Percentiles rank a stretch among this genome's conserved stretches.
Evolutionary conservation across 2,888 invertebrate genomes (phyloP).

Genomic region (Xylota sylvarum): DNA sequence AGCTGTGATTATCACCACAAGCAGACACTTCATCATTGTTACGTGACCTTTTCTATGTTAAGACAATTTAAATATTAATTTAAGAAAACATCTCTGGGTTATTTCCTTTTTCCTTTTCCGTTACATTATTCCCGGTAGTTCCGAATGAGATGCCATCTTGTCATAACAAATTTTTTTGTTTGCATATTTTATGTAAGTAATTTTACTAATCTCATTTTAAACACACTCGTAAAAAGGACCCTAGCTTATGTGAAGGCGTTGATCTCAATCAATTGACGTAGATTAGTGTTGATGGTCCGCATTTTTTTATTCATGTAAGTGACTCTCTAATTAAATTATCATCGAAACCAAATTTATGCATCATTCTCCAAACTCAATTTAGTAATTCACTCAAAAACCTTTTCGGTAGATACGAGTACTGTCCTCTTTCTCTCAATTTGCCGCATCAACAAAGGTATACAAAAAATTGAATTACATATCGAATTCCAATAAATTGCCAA

Average conservation of each 20-base stretch:
- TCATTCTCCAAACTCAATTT: too few species aligned
- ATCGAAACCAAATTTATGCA: too few species aligned
- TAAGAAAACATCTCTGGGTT: background rate
- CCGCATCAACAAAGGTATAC: background rate
- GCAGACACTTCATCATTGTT: slow-evolving; percentile 6
- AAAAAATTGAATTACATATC: slow-evolving; percentile 23
- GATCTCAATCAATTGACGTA: background rate
- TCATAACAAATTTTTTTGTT: background rate
- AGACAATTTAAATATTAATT: slow-evolving; percentile 6
- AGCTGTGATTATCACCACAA: background rate
- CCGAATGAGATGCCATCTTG: background rate
- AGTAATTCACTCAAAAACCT: background rate
- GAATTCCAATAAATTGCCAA: slow-evolving; percentile 40
- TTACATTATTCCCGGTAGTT: background rate
- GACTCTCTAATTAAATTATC: too few species aligned
- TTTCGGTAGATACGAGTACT: background rate
- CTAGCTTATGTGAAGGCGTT: background rate
- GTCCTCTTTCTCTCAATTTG: background rate
- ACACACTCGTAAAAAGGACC: too few species aligned
- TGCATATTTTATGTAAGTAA: background rate
- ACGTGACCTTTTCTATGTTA: slow-evolving; percentile 5
- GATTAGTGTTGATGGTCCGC: background rate
- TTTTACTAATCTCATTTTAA: background rate
- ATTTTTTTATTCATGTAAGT: too few species aligned
- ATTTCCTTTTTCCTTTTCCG: background rate